phyloP scores from a whole-genome alignment of 2,888 invertebrate genomes.

The Napeogenes inachia region DNA sequence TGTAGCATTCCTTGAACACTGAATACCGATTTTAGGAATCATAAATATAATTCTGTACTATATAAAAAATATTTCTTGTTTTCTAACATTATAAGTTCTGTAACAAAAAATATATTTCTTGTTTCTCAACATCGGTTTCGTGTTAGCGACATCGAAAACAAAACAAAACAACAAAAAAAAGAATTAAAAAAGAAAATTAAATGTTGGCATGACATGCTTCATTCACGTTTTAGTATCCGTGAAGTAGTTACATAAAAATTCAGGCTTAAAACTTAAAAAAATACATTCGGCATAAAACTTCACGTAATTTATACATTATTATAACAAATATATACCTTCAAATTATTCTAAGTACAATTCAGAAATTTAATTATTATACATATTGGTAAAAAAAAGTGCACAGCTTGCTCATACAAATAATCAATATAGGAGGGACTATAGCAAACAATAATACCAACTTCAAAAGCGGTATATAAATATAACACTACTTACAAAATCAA shows the following conservation, averaged over 20 bases:
- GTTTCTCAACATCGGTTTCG: constrained; percentile 36
- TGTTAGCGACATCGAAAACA: constrained; percentile 46
- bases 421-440: background rate
- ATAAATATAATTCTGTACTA: constrained; percentile 1
- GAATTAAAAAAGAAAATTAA: constrained; percentile 25
- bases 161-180: constrained; percentile 41
- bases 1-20: constrained; percentile 48
- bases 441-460: background rate
- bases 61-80: background rate
- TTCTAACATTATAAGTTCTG: constrained; percentile 12
- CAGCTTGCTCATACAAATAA: background rate
- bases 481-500: background rate
- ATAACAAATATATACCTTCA: background rate
- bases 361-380: background rate
- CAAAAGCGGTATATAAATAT: background rate
- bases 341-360: background rate
- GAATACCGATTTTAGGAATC: constrained; percentile 15
- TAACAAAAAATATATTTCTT: constrained; percentile 1
- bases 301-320: constrained; percentile 1
- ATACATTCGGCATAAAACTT: constrained; percentile 30
- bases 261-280: constrained; percentile 32
- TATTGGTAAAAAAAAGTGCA: background rate
- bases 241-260: constrained; percentile 32
- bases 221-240: constrained; percentile 29
- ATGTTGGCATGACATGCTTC: constrained; percentile 67